Conservation (phyloP, 2,888 invertebrate genomes). For the Thymelicus sylvestris region DNA sequence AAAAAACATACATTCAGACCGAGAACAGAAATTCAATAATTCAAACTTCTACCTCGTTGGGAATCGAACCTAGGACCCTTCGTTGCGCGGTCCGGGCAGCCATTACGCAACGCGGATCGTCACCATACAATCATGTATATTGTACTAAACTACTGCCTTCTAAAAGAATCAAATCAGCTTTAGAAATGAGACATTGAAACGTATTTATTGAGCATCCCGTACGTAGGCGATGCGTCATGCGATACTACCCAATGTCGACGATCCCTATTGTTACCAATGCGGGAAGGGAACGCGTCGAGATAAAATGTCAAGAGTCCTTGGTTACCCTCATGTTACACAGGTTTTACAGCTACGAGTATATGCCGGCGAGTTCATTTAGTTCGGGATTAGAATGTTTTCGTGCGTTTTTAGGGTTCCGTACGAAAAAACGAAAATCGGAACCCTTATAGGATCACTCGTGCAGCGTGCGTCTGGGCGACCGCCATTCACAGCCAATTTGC, state of each 20-base stretch:
- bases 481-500: too few species aligned
- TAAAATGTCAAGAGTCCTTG: slow-evolving; percentile 34
- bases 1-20: too few species aligned
- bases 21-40: too few species aligned
- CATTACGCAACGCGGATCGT: too few species aligned
- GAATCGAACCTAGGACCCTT: too few species aligned
- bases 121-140: too few species aligned
- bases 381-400: neutral
- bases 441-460: too few species aligned
- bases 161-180: slow-evolving; percentile 6
- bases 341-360: slow-evolving; percentile 18
- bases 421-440: too few species aligned
- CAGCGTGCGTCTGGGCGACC: too few species aligned
- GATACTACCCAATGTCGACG: slow-evolving; percentile 20
- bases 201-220: slow-evolving; percentile 9
- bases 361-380: slow-evolving; percentile 27
- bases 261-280: slow-evolving; percentile 18
- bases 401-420: neutral
- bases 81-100: too few species aligned
- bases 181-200: slow-evolving; percentile 5
- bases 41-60: too few species aligned
- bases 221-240: slow-evolving; percentile 16
- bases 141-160: too few species aligned
- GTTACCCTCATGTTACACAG: slow-evolving; percentile 22
- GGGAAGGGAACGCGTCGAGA: slow-evolving; percentile 5